Base-by-base conservation (phyloP, 2,113 vertebrate genomes). In the Pogona vitticeps region DNA sequence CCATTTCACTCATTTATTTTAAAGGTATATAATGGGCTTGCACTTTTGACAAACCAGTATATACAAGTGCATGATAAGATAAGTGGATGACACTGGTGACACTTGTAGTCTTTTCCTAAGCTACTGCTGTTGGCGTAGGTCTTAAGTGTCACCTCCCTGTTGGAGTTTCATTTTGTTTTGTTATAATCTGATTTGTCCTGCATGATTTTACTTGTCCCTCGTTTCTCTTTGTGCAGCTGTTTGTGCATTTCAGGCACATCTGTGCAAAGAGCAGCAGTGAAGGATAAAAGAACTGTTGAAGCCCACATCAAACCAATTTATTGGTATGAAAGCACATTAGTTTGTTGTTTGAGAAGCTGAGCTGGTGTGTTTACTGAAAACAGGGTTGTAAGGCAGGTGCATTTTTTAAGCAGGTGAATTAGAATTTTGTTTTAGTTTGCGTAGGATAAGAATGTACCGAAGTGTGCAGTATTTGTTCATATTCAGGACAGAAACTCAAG, bases 1-100 rank as follows among this genome's bases (percentile, higher is more conserved):
- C 46, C 46, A 52, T 52, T 52, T 20, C 59, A 84, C 10, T 61
- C 67, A 75, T 72, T 71, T 90, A 71, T 89, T 86, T 84, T 82
- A 12, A 3, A 42, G 63, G 31, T 70, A 59, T 38, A 31, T n/a
- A 38, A 26, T 26, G 31, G 20, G 20, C 31, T 21, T 76, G n/a
- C 17, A 5, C 26, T 26, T 36, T 59, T 26, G 46, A 21, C 6
- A 15, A 83, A 28, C 20, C 33, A 63, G 18, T 40, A 84, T 80
- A 85, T 85, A 91, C 33, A 86, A n/a, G 72, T 70, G 63, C 1
- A 0, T 68, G 71, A 79, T 90, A 87, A 82, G 1, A 0, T 79
- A 28, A 79, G 40, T 15, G 88, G 67, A n/a, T 63, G 87, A 23
- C 6, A 13, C 26, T 80, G 56, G 40, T 84, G 40, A 38, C 33